These are phyloP conservation scores for Struthio camelus DNA, from an alignment of 2,113 vertebrate genomes.

Conservation along the genomic window DNA sequence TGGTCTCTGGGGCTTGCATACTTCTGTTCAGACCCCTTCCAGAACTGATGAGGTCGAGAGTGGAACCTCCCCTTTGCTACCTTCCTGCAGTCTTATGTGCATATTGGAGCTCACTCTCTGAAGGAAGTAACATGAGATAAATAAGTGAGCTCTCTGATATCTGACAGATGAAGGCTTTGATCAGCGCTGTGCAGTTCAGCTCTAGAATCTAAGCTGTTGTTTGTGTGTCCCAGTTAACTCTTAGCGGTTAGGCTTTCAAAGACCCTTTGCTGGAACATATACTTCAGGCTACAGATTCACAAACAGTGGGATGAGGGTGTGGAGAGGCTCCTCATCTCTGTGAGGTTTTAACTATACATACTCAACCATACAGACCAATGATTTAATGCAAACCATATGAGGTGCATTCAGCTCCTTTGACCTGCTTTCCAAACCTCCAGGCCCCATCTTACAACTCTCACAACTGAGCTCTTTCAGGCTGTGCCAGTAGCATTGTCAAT, in stretches of 20 bases:
- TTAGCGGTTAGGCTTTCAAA: background rate
- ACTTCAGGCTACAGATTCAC: background rate
- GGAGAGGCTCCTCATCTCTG: background rate
- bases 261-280: rapidly evolving
- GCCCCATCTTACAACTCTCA: background rate
- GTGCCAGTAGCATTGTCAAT: too few relatives aligned
- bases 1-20: rapidly evolving
- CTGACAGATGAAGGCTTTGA: background rate
- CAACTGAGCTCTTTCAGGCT: background rate
- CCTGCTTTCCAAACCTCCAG: background rate
- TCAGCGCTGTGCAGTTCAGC: background rate
- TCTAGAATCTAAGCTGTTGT: background rate
- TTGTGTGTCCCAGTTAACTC: background rate
- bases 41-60: background rate
- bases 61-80: background rate
- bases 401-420: background rate
- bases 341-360: background rate
- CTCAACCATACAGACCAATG: background rate
- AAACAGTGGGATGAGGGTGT: background rate
- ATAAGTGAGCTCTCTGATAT: background rate
- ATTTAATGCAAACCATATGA: background rate
- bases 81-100: background rate
- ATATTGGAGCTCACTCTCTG: background rate
- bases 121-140: background rate
- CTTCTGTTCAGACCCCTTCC: background rate